Base-by-base conservation (phyloP, 2,797 vertebrate genomes). In the Neosilurus mollespiculum region DNA sequence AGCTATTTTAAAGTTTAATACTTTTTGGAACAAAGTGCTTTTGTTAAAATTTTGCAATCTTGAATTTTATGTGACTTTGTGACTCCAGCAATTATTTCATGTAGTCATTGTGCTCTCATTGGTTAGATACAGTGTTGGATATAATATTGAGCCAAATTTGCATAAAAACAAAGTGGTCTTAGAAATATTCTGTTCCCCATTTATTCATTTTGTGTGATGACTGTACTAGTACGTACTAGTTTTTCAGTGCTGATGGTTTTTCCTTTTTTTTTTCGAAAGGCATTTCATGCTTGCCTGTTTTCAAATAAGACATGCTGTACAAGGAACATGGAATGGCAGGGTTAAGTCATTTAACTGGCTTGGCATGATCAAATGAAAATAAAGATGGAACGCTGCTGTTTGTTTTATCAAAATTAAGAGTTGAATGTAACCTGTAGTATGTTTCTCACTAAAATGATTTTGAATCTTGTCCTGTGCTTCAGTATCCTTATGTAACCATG, bases 151-250 rank as follows among this genome's bases (percentile, higher is more conserved):
- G 76, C 62, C 51, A 82, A 69, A 81, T 71, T 65, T 64, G 49
- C 64, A 30, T 30, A 69, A 61, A 83, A 76, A 85, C 84, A 91
- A 93, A 92, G 87, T 87, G 80, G 82, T 66, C 15, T 84, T 84
- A 82, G 72, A 71, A 65, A 80, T 22, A 24, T 77, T 51, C 65
- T 65, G 64, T 87, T 54, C 30, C 78, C 88, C 87, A 88, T 83
- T 90, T 83, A 89, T 89, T 90, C 71, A 87, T 81, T 80, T 84
- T 84, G 78, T 84, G 82, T 61, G 78, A 79, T 84, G 85, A 82
- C 72, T 83, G 43, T 43, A 43, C 43, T 43, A 43, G 43, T 43
- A 43, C 83, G 81, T 85, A 89, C 66, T 89, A 53, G 18, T 76
- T 78, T 84, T 84, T 83, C 89, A 84, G 86, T 90, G 65, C 64